Conservation (phyloP, 2,888 invertebrate genomes). For the Galerucella calmariensis region DNA sequence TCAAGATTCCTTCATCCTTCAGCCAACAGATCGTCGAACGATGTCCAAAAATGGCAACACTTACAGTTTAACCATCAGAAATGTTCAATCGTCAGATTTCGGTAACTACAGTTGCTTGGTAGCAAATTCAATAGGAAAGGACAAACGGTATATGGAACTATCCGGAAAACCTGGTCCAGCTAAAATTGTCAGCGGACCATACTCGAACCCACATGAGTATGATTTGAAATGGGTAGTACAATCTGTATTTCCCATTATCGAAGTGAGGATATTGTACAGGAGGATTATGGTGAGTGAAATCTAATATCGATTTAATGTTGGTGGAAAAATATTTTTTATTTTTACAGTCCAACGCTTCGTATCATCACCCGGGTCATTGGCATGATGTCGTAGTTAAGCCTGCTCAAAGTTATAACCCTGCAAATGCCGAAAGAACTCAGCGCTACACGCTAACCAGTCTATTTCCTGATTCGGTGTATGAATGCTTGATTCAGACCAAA, state of each 20-base stretch:
- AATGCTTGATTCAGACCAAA: conserved; percentile 69
- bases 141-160: conserved; percentile 70
- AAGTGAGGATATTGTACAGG: conserved; percentile 73
- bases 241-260: conserved; percentile 73
- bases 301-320: no score
- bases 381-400: conserved; percentile 67
- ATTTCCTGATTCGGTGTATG: conserved; percentile 68
- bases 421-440: conserved; percentile 62
- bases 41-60: conserved; percentile 72
- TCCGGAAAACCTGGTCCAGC: conserved; percentile 75
- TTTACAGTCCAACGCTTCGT: conserved; percentile 66
- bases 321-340: neutral
- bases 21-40: conserved; percentile 71
- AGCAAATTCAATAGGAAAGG: conserved; percentile 63
- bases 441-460: conserved; percentile 67
- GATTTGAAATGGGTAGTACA: conserved; percentile 76
- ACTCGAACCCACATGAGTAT: conserved; percentile 72
- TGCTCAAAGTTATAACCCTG: conserved; percentile 58
- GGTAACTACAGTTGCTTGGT: conserved; percentile 69
- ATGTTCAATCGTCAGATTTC: conserved; percentile 72
- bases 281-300: conserved; percentile 68
- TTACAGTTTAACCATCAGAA: conserved; percentile 70
- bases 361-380: conserved; percentile 68
- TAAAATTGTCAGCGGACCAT: conserved; percentile 71
- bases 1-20: conserved; percentile 72